Percentiles rank a stretch among this genome's conserved stretches.
phyloP scores from a whole-genome alignment of 2,888 invertebrate species.

The Xanthorhoe designata region DNA sequence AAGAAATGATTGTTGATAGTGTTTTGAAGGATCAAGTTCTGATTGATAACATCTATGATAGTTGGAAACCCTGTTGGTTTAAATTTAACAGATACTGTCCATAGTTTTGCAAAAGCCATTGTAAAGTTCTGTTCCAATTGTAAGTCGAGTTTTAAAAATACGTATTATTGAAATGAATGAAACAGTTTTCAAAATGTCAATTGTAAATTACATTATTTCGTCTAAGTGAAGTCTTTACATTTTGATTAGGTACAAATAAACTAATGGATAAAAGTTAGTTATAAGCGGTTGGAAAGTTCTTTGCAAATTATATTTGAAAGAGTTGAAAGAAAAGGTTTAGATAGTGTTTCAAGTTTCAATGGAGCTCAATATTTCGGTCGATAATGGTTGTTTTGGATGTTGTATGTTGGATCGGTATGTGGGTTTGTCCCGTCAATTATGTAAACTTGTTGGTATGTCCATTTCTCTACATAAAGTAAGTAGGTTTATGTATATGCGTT shows the following conservation, averaged over 20 bases:
- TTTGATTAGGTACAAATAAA: background rate
- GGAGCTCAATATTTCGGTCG: constrained; percentile 65
- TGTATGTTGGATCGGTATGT: constrained; percentile 51
- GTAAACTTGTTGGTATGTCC: constrained; percentile 71
- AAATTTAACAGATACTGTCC: background rate
- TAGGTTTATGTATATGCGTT: constrained; percentile 44
- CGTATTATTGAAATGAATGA: background rate
- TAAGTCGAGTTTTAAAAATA: background rate
- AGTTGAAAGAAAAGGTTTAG: constrained; percentile 21
- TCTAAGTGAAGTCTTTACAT: constrained; percentile 3
- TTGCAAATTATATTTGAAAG: constrained; percentile 17
- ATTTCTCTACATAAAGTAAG: constrained; percentile 70
- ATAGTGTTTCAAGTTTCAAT: constrained; percentile 33
- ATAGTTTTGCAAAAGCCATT: background rate
- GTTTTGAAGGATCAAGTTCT: background rate
- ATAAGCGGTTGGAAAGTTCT: constrained; percentile 2
- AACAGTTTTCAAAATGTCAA: constrained; percentile 30
- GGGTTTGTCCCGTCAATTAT: constrained; percentile 79
- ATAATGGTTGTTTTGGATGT: constrained; percentile 57
- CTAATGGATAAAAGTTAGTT: background rate
- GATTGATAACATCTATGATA: background rate
- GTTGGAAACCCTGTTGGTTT: background rate
- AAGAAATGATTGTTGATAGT: background rate
- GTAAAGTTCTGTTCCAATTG: background rate
- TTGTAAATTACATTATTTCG: constrained; percentile 27